A percentile compares a stretch with the other conserved stretches of the same genome.
phyloP scores from a whole-genome alignment of 2,888 invertebrate species.

The Plebejus argus region DNA sequence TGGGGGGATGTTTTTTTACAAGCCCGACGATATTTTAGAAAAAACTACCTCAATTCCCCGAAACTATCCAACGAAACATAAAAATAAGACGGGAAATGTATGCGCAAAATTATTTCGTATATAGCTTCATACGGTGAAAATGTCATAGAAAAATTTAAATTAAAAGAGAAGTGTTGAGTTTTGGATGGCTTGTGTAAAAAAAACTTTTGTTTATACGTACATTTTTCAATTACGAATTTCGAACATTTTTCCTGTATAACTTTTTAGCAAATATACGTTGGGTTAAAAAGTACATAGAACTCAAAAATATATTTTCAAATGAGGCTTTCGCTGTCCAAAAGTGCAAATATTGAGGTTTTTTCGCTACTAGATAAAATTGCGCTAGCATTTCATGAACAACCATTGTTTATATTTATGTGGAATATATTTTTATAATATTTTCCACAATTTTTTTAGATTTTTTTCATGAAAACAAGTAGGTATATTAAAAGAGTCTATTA shows the following conservation, averaged over 20 bases:
- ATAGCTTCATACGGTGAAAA: constrained; percentile 24
- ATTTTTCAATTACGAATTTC: constrained; percentile 31
- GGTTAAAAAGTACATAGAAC: constrained; percentile 29
- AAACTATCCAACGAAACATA: background rate
- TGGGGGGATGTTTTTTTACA: constrained; percentile 19
- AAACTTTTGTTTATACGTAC: constrained; percentile 29
- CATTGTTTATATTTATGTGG: background rate
- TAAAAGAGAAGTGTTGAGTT: constrained; percentile 30
- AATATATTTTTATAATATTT: background rate
- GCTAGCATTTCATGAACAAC: background rate
- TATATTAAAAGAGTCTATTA: no score
- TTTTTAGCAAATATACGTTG: constrained; percentile 31
- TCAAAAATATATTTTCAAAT: constrained; percentile 21
- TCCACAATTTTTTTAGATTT: background rate
- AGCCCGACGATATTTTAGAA: constrained; percentile 23
- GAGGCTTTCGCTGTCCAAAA: constrained; percentile 21
- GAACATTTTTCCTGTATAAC: constrained; percentile 29
- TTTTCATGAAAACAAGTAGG: no score
- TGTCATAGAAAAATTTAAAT: constrained; percentile 31
- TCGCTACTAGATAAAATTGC: background rate
- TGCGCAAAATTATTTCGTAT: constrained; percentile 28
- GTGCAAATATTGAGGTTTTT: constrained; percentile 13
- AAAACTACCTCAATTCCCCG: constrained; percentile 1
- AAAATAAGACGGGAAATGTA: constrained; percentile 32
- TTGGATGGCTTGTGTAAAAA: constrained; percentile 20